Conservation (phyloP, 2,888 invertebrate genomes). For the Orthosia gothica region DNA sequence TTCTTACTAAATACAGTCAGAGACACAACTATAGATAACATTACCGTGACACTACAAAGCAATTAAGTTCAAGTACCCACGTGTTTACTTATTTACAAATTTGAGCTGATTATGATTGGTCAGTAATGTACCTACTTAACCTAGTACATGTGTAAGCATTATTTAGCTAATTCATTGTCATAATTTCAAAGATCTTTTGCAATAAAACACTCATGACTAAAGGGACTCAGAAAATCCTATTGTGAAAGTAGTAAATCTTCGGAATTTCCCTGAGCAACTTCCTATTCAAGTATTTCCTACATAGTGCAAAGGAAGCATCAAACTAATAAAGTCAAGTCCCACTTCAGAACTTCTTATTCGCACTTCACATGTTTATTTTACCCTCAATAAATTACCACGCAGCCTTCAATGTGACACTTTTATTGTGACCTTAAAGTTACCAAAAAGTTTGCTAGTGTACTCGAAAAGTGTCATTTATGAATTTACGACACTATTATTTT, state of each 20-base stretch:
- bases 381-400: constrained; percentile 79
- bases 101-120: not conserved
- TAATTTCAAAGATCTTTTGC: not conserved
- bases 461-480: constrained; percentile 82
- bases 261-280: not conserved
- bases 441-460: constrained; percentile 76
- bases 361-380: constrained; percentile 72
- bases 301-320: constrained; percentile 31
- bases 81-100: not conserved
- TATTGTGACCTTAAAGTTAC: constrained; percentile 84
- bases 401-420: constrained; percentile 81
- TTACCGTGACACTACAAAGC: not conserved
- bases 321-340: constrained; percentile 60
- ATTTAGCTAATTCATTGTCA: not conserved
- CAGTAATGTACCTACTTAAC: not conserved
- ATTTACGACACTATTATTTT: constrained; percentile 83
- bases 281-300: constrained; percentile 31
- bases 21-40: not conserved
- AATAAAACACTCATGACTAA: not conserved
- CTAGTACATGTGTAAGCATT: not conserved
- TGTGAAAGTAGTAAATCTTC: not conserved
- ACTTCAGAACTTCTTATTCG: constrained; percentile 62
- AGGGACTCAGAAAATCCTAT: not conserved
- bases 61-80: not conserved
- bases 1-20: not conserved